phyloP scores from a whole-genome alignment of 2,113 vertebrate genomes.

The Phalacrocorax carbo region DNA sequence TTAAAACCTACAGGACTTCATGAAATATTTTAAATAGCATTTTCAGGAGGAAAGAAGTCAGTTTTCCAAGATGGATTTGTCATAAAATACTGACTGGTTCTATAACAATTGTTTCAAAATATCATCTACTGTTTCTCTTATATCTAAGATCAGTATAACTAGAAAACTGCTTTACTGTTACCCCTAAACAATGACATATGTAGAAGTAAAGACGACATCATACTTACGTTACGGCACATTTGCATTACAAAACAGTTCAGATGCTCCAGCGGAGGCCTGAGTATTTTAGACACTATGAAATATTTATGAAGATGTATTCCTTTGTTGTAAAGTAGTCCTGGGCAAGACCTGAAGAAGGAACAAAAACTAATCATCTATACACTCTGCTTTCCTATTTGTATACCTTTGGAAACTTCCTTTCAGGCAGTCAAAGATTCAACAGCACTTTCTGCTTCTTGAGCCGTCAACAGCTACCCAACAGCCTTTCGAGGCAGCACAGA shows the following conservation, averaged over 20 bases:
- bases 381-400: not conserved
- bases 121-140: not conserved
- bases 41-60: not conserved
- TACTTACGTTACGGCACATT: not conserved
- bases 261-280: not conserved
- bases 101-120: not conserved
- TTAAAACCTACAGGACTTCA: not conserved
- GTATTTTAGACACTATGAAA: not conserved
- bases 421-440: not conserved
- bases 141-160: not conserved
- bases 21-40: not conserved
- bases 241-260: not conserved
- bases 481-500: not conserved
- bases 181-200: rapidly evolving
- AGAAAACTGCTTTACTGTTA: not conserved
- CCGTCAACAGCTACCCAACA: too few relatives aligned
- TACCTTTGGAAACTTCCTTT: not conserved
- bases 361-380: not conserved
- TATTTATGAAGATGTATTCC: not conserved
- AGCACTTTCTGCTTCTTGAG: not conserved
- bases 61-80: not conserved
- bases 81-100: not conserved
- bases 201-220: not conserved
- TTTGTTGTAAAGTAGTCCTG: not conserved
- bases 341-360: not conserved